These are phyloP conservation scores for Cheirogaleus major DNA, from an alignment of 2,797 vertebrate genomes.

Conservation along the genomic window DNA sequence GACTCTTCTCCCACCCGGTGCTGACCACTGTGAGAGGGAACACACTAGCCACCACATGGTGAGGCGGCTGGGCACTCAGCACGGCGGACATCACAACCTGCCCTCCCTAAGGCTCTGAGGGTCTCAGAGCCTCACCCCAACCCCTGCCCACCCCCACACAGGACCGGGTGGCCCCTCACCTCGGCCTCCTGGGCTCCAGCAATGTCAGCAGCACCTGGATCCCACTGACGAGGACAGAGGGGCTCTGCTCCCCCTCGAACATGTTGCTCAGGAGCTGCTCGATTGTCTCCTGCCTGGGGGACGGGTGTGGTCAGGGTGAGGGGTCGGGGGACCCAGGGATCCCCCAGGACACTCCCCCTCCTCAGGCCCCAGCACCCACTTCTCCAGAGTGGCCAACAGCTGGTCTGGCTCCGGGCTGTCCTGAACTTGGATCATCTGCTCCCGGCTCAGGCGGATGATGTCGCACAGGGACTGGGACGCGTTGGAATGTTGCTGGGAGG, in stretches of 20 bases:
- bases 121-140: neutral
- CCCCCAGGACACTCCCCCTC: neutral
- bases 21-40: neutral
- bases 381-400: constrained; percentile 84
- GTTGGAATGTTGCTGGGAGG: constrained; percentile 86
- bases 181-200: constrained; percentile 82
- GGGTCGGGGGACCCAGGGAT: neutral
- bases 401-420: constrained; percentile 83
- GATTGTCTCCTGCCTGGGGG: constrained; percentile 83
- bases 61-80: neutral
- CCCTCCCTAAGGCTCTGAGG: neutral
- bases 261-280: constrained; percentile 86
- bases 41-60: neutral
- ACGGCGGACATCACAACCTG: neutral
- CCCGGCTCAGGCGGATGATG: constrained; percentile 86
- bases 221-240: constrained; percentile 83
- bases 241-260: constrained; percentile 82
- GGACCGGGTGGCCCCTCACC: constrained; percentile 66
- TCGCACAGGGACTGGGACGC: constrained; percentile 86
- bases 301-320: neutral
- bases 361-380: constrained; percentile 67
- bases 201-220: constrained; percentile 85
- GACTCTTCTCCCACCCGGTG: neutral
- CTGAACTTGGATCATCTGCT: constrained; percentile 85
- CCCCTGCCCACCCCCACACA: too few relatives aligned